Conservation (phyloP, 1,140 invertebrate species). For the Drosophila kikkawai region DNA sequence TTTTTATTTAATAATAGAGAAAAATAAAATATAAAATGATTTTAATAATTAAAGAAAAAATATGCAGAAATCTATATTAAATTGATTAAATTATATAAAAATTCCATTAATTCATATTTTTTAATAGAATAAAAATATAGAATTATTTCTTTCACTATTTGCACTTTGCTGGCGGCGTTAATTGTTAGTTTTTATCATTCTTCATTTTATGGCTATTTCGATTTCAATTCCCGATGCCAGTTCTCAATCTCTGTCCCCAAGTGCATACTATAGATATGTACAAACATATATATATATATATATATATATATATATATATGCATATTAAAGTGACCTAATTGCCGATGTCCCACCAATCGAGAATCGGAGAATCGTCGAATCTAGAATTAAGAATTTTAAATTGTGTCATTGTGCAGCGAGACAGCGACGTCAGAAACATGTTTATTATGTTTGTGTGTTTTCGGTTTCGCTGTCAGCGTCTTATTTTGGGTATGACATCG, state of each 20-base stretch:
- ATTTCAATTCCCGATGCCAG: conserved; percentile 42
- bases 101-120: too few relatives aligned
- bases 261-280: conserved; percentile 31
- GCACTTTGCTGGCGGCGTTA: conserved; percentile 61
- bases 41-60: neutral
- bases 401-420: conserved; percentile 63
- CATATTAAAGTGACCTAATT: conserved; percentile 80
- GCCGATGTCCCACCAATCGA: conserved; percentile 52
- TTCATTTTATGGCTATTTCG: conserved; percentile 54
- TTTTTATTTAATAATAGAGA: neutral
- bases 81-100: too few relatives aligned
- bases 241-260: conserved; percentile 20
- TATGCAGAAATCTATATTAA: too few relatives aligned
- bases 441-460: conserved; percentile 50
- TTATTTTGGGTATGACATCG: conserved; percentile 55
- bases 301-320: conserved; percentile 16
- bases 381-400: conserved; percentile 48
- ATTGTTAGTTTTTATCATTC: conserved; percentile 50
- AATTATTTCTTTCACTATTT: conserved; percentile 21
- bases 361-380: conserved; percentile 34
- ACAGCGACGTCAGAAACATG: conserved; percentile 37
- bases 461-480: conserved; percentile 37
- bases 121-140: too few relatives aligned
- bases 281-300: neutral
- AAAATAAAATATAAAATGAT: neutral